These are phyloP conservation scores for Athalia circularis DNA, from an alignment of 2,888 invertebrate species.

Conservation along the genomic window DNA sequence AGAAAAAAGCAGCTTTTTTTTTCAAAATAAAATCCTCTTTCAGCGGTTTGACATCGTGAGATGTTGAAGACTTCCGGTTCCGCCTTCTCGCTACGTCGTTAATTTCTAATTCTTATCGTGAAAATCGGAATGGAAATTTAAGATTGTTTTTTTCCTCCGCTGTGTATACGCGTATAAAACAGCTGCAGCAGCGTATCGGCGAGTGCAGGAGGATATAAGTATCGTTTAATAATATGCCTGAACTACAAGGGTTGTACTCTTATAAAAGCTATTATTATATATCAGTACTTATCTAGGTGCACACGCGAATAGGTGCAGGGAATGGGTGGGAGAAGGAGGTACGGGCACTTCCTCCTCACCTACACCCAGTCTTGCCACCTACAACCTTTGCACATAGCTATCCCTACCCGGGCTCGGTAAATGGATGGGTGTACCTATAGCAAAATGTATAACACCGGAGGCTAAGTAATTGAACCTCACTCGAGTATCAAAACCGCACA, in stretches of 20 bases:
- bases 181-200: neutral
- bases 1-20: too few species aligned
- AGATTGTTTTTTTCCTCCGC: neutral
- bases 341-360: neutral
- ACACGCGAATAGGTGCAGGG: neutral
- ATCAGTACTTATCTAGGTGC: conserved; percentile 26
- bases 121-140: neutral
- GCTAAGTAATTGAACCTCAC: too few species aligned
- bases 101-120: conserved; percentile 29
- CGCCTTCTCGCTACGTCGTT: conserved; percentile 33
- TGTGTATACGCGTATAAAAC: too few species aligned
- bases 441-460: too few species aligned
- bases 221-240: conserved; percentile 31
- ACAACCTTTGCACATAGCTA: neutral
- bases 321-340: neutral
- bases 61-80: conserved; percentile 40
- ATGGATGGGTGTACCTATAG: too few species aligned
- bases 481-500: conserved; percentile 36
- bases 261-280: conserved; percentile 36
- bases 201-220: neutral
- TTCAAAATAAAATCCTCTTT: conserved; percentile 10
- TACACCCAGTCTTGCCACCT: neutral
- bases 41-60: conserved; percentile 1
- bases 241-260: conserved; percentile 11
- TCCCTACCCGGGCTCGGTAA: too few species aligned